Evolutionary conservation across 2,113 vertebrate genomes (phyloP), one percentile per base, ranked within the genome.

Genomic region (Pimephales promelas): DNA sequence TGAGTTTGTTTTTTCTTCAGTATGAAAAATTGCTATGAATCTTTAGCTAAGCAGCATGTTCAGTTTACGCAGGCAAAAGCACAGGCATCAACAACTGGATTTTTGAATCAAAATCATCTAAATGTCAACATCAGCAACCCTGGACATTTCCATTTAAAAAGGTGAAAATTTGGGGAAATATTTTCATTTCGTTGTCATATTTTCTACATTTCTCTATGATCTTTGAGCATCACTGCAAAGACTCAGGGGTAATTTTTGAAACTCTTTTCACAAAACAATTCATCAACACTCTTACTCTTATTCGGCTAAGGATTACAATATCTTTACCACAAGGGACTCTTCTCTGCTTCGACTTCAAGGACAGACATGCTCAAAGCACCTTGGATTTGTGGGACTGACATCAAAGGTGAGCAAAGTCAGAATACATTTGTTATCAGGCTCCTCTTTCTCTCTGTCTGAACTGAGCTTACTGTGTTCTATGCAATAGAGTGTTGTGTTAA

Each of bases 321-420:
- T 86, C 54, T 88, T 64, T 73, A 78, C 90, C 90, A 89, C 82
- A 64, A 20, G 78, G 74, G 90, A 92, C 31, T 87, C 83, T 85
- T 80, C 72, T 56, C 28, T 88, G 86, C 87, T 83, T 89, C 88
- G 79, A 85, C 86, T 90, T 92, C 82, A 92, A 92, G 91, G 91
- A 90, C 91, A 91, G 87, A 88, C 79, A n/a, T 87, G 66, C 86
- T 90, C 80, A 79, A 87, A 90, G 87, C 88, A 89, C 87, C 83
- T 86, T 80, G 88, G 89, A 88, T 91, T 91, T 91, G 79, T 68
- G 87, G 79, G 87, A 76, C 79, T 71, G 90, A 92, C 91, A 92
- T 92, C 91, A 93, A 93, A 89, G 85, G 43, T 88, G 82, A 88
- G 88, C 85, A 90, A 90, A 92, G 86, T 88, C 89, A 0, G 10